Percentiles rank a stretch among this genome's conserved stretches.
Conservation (phyloP, 30 jellyfish, hydroid and myxozoan species). For the Chrysaora quinquecirrha region DNA sequence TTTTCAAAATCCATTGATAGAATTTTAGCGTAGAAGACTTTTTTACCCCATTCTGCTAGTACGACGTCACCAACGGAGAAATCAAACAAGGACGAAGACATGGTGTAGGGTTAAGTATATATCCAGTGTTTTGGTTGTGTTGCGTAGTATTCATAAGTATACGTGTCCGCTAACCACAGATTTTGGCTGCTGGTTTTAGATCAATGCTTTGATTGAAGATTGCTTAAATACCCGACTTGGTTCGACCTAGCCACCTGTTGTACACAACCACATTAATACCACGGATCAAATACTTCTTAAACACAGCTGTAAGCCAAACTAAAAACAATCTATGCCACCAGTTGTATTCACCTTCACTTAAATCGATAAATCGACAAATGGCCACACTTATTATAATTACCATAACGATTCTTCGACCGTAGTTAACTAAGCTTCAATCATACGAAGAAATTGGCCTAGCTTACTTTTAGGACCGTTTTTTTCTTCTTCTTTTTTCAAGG, state of each 20-base stretch:
- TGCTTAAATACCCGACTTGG: not conserved
- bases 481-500: too few relatives aligned
- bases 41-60: conserved; percentile 81
- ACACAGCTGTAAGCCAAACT: not conserved
- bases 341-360: too few relatives aligned
- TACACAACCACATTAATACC: not conserved
- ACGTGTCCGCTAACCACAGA: too few relatives aligned
- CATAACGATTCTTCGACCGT: too few relatives aligned
- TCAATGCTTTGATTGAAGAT: not conserved
- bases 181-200: too few relatives aligned
- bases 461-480: too few relatives aligned
- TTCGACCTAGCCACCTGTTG: not conserved
- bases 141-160: too few relatives aligned
- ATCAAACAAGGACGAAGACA: conserved; percentile 28
- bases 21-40: conserved; percentile 89
- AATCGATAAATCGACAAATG: too few relatives aligned
- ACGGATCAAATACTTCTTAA: not conserved
- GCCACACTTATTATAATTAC: too few relatives aligned
- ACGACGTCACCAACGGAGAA: conserved; percentile 75
- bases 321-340: not conserved
- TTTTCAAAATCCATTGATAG: conserved; percentile 48
- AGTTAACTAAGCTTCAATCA: too few relatives aligned
- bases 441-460: not conserved
- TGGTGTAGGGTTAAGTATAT: not conserved
- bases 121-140: too few relatives aligned